A percentile compares a stretch with the other conserved stretches of the same genome.
phyloP scores from a whole-genome alignment of 2,797 vertebrate genomes.

The Peromyscus aztecus region DNA sequence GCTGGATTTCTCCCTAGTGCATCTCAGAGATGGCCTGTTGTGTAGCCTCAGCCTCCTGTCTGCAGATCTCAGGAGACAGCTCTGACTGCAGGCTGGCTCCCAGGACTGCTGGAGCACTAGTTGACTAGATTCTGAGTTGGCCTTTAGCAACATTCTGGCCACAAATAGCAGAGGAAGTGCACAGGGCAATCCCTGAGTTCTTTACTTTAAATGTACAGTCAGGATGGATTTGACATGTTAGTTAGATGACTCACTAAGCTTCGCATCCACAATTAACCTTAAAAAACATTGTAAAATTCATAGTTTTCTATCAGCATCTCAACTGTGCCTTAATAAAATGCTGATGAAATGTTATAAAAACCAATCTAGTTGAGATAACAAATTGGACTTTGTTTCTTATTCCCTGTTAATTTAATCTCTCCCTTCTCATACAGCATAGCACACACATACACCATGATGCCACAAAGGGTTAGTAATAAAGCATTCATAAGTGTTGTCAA shows the following conservation, averaged over 20 bases:
- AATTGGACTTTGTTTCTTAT: conserved; percentile 23
- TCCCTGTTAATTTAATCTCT: neutral
- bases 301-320: neutral
- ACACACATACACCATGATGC: neutral
- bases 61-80: conserved; percentile 70
- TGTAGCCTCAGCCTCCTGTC: conserved; percentile 40
- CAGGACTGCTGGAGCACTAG: conserved; percentile 41
- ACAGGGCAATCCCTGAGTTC: conserved; percentile 13
- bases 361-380: neutral
- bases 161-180: conserved; percentile 48
- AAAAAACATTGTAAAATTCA: conserved; percentile 40
- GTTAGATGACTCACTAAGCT: conserved; percentile 39
- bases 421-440: neutral
- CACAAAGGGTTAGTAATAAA: neutral
- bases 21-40: conserved; percentile 2
- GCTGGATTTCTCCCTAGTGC: conserved; percentile 54
- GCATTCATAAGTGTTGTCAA: neutral
- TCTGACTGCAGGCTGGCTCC: conserved; percentile 68
- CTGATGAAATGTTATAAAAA: neutral
- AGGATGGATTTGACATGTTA: neutral
- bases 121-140: conserved; percentile 65
- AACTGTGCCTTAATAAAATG: conserved; percentile 18
- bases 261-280: neutral
- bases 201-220: conserved; percentile 29
- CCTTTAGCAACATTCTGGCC: conserved; percentile 56